A percentile compares a stretch with the other conserved stretches of the same genome.
Evolutionary conservation across 2,113 vertebrate genomes (phyloP).

Genomic region (Hemibagrus wyckioides): DNA sequence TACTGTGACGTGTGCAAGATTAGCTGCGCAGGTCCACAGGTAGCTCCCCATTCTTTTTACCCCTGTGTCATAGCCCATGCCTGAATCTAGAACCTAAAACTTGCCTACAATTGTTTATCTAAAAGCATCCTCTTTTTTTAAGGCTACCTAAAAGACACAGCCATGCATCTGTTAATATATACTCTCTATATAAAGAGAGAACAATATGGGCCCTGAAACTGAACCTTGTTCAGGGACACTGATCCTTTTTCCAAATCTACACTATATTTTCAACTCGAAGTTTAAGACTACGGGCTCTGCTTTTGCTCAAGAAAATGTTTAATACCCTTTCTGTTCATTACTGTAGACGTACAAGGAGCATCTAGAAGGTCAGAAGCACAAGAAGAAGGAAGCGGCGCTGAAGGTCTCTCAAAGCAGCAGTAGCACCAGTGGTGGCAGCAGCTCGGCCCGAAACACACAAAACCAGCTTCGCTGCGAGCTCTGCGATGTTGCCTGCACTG

Average conservation of each 20-base stretch:
- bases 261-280: neutral
- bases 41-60: conserved; percentile 53
- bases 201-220: neutral
- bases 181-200: neutral
- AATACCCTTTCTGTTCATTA: neutral
- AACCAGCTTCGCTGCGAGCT: conserved; percentile 98
- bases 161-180: too few relatives aligned
- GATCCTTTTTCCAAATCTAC: neutral
- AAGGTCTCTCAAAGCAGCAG: conserved; percentile 89
- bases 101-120: neutral
- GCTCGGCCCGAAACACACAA: conserved; percentile 86
- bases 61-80: neutral
- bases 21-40: conserved; percentile 99
- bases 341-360: conserved; percentile 96
- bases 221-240: neutral
- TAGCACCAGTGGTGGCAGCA: conserved; percentile 69
- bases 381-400: conserved; percentile 95
- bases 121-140: neutral
- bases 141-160: neutral
- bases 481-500: conserved; percentile 96
- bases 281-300: too few relatives aligned
- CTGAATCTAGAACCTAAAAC: neutral
- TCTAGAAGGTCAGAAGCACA: conserved; percentile 98
- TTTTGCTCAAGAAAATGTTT: neutral
- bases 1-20: conserved; percentile 99